phyloP scores from a whole-genome alignment of 2,888 invertebrate species.

The Pheosia gnoma region DNA sequence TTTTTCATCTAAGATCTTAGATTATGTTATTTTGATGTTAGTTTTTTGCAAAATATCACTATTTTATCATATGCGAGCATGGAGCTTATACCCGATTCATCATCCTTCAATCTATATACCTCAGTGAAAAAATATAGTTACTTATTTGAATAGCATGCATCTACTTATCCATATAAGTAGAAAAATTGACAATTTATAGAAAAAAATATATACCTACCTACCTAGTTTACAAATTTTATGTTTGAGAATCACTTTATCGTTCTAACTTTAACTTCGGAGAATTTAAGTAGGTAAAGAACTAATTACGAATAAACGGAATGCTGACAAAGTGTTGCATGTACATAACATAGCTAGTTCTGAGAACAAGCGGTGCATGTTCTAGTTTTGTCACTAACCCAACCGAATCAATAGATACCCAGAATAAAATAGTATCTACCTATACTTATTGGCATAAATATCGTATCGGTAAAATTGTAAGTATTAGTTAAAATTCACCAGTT shows the following conservation, averaged over 20 bases:
- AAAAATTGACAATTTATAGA: too few relatives aligned
- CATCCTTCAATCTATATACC: too few relatives aligned
- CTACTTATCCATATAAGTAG: too few relatives aligned
- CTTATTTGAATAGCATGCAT: too few relatives aligned
- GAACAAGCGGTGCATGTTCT: slow-evolving; percentile 1
- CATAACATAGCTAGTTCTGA: slow-evolving; percentile 1
- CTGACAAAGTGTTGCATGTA: slow-evolving; percentile 3
- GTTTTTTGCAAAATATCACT: too few relatives aligned
- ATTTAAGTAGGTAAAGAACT: slow-evolving; percentile 1
- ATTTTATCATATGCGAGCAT: too few relatives aligned
- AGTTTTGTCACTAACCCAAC: slow-evolving; percentile 5
- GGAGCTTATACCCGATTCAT: too few relatives aligned
- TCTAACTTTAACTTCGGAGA: neutral
- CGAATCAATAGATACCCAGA: slow-evolving; percentile 5
- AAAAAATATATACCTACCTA: too few relatives aligned
- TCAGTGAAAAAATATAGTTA: too few relatives aligned
- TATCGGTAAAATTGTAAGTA: neutral
- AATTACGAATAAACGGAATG: slow-evolving; percentile 6
- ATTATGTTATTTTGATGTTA: too few relatives aligned
- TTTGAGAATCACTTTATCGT: neutral
- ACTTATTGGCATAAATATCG: neutral
- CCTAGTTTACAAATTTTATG: neutral
- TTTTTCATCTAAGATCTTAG: too few relatives aligned
- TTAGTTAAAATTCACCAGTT: slow-evolving; percentile 4
- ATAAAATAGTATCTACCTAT: neutral